Base-by-base conservation (phyloP, 2,888 invertebrate genomes). In the Cyaniris semiargus region DNA sequence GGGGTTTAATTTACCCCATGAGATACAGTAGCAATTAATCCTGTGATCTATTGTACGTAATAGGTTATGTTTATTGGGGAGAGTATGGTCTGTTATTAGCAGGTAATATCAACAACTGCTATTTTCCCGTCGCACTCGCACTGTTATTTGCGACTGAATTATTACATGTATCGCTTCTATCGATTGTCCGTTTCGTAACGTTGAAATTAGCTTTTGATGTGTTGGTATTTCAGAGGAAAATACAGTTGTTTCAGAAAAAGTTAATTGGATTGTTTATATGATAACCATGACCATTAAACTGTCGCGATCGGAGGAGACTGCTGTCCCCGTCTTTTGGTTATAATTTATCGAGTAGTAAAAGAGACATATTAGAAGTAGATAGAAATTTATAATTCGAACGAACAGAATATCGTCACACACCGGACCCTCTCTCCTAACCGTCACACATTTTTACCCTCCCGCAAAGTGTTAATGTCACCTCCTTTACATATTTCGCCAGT, bases 31-130 rank as follows among this genome's bases (percentile, higher is more conserved):
- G 77, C 76, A 79, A 80, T 80, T 80, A 78, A 76, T 60, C 58
- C 71, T 53, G 71, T 79, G 81, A 80, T 79, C 78, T 80, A 81
- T 82, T 76, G 79, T 79, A 80, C 76, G 76, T 80, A 80, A 81
- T 80, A 81, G 80, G 80, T 82, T 81, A 82, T 81, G 82, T 81
- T 72, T 76, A 82, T 78, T 80, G 79, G 80, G 81, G 82, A 80
- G 81, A 79, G 79, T 80, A 78, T 56, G 38, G 71, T 38, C 76
- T 77, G 76, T 77, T 77, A 77, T 77, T 77, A 58, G 56, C 76
- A 70, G 72, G 76, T 76, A 70, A 66, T 66, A 66, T 66, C 66
- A 66, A 66, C 66, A 66, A 66, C 66, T 66, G 27, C 27, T 66
- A 18, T 66, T 66, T 66, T 15, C 15, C 15, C 66, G 27, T 31